Evolutionary conservation across 2,113 vertebrate species (phyloP).

Genomic region (Capreolus pygargus): DNA sequence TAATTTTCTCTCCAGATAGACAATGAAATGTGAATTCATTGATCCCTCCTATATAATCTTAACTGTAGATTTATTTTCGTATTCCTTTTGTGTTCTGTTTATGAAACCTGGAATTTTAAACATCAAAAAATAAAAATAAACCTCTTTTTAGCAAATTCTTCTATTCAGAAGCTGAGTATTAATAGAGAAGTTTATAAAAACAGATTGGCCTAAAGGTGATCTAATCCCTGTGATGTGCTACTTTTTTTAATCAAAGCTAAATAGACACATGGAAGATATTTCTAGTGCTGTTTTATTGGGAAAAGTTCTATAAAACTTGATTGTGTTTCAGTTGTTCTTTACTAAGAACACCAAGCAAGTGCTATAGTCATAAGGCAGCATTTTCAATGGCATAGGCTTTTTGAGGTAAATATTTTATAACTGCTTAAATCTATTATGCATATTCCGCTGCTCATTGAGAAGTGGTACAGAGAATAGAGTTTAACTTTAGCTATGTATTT

Average conservation of each 20-base stretch:
- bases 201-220: not conserved
- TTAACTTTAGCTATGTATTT: not conserved
- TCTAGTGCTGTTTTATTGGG: not conserved
- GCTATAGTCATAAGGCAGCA: not conserved
- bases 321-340: not conserved
- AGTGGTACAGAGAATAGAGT: not conserved
- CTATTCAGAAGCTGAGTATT: not conserved
- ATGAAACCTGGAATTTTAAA: conserved; percentile 24
- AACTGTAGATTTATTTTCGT: not conserved
- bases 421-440: not conserved
- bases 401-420: not conserved
- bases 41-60: not conserved
- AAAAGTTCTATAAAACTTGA: not conserved
- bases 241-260: not conserved
- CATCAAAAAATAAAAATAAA: conserved; percentile 23
- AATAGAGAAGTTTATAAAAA: not conserved
- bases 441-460: not conserved
- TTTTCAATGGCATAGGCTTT: not conserved
- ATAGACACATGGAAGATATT: not conserved
- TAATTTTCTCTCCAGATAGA: conserved; percentile 5
- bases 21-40: not conserved
- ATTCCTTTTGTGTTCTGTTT: conserved; percentile 8
- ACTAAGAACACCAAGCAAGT: not conserved
- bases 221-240: not conserved
- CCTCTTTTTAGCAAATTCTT: not conserved